Conservation (phyloP, 2,888 invertebrate genomes). For the Germaria angustata region DNA sequence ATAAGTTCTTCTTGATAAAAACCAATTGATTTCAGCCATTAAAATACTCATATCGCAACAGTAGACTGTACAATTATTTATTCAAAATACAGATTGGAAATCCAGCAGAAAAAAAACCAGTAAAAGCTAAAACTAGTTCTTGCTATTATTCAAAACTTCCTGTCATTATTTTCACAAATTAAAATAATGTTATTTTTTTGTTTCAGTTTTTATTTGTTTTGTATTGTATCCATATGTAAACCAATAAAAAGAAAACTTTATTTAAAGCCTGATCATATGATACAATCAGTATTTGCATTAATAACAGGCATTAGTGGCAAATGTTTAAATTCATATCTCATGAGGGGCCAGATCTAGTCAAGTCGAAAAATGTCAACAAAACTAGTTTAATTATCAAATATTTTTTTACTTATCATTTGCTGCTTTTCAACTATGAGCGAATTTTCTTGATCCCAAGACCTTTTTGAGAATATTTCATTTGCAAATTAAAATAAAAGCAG, state of each 20-base stretch:
- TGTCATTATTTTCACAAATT: constrained; percentile 45
- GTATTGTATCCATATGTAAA: background rate
- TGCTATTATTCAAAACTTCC: constrained; percentile 49
- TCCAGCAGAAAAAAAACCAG: background rate
- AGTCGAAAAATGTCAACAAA: constrained; percentile 34
- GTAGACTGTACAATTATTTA: background rate
- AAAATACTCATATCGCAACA: background rate
- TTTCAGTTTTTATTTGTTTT: constrained; percentile 5
- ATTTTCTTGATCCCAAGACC: background rate
- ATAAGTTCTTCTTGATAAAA: background rate
- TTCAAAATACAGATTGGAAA: background rate
- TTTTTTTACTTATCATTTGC: background rate
- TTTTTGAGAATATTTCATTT: constrained; percentile 7
- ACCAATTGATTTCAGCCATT: constrained; percentile 16
- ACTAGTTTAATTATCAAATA: background rate
- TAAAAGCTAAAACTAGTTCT: constrained; percentile 21
- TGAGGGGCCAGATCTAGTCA: background rate
- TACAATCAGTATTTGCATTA: constrained; percentile 18
- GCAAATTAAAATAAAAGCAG: background rate
- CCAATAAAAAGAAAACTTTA: background rate
- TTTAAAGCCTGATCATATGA: background rate
- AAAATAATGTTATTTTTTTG: constrained; percentile 15
- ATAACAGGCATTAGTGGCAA: constrained; percentile 16
- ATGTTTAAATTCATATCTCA: background rate
- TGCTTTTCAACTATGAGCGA: background rate